phyloP scores from a whole-genome alignment of 2,888 invertebrate genomes.

The Pyrgus malvae region DNA sequence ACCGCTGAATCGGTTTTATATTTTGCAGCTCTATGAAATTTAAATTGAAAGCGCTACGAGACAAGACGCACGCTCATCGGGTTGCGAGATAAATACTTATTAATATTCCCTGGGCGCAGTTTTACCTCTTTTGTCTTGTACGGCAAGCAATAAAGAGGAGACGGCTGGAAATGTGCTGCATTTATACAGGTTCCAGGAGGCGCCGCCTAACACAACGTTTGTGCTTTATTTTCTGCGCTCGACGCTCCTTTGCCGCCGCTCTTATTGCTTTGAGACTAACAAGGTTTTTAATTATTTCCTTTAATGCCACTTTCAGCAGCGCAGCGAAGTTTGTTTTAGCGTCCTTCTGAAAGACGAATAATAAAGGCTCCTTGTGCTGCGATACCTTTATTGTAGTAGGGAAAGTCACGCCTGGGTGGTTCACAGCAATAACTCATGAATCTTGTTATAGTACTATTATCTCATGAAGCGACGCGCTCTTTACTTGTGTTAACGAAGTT shows the following conservation, averaged over 20 bases:
- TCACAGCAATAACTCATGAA: constrained; percentile 55
- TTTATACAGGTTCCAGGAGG: constrained; percentile 65
- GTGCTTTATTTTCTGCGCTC: constrained; percentile 67
- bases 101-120: constrained; percentile 65
- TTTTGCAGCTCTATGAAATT: constrained; percentile 49
- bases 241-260: constrained; percentile 66
- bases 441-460: too few species aligned
- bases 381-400: constrained; percentile 21
- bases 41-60: constrained; percentile 44
- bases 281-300: constrained; percentile 80
- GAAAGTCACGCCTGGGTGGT: constrained; percentile 23
- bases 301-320: constrained; percentile 70
- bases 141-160: constrained; percentile 73
- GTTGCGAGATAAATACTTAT: constrained; percentile 63
- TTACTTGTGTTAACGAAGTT: too few species aligned
- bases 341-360: constrained; percentile 24
- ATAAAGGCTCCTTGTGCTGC: constrained; percentile 21
- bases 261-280: constrained; percentile 74
- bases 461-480: too few species aligned
- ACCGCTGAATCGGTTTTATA: too few species aligned
- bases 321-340: constrained; percentile 38
- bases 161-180: constrained; percentile 72
- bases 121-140: constrained; percentile 72
- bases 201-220: constrained; percentile 45
- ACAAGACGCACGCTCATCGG: constrained; percentile 35